Base-by-base conservation (phyloP, 2,888 invertebrate species). In the Flabesymbios commensalis region DNA sequence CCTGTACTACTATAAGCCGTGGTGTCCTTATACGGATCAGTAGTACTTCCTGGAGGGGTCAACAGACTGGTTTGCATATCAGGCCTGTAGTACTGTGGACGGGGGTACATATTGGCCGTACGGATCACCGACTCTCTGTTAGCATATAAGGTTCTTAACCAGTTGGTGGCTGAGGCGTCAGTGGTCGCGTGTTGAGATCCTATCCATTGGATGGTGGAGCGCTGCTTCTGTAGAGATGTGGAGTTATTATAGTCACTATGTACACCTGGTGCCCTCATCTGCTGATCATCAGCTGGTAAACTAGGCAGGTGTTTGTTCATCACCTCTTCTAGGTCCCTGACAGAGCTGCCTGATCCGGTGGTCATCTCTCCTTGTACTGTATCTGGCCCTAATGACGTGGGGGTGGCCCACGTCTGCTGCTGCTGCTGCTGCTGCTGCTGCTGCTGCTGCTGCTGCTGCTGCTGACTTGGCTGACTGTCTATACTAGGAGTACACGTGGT, bases 51-150 rank as follows among this genome's bases (percentile, higher is more conserved):
- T 0, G 94, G 94, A 0, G 94, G 94, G 0, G 94, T 94, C 0
- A 94, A 92, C 61, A 94, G 84, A 0, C 90, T 90, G 10, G 90
- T 90, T 33, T 82, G 81, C 53, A 69, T 69, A 55, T 74, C 74
- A 22, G 72, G 72, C 7, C 28, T 28, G 31, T 59, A 56, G 57
- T 75, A 77, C 47, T 68, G 67, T 14, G 78, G 75, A 42, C 78
- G 74, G 55, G 73, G 72, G 65, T 73, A 78, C 56, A 68, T 71
- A 14, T 70, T 59, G 45, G 66, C 67, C 74, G 93, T 94, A 33
- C 96, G 87, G 71, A 96, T 96, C 17, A 96, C 96, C 78, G 94
- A 94, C 83, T 96, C 96, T 47, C 96, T 87, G 78, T 93, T 95
- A 19, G 93, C 93, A 80, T 95, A 95, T 1, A 96, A 86, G 79